Base-by-base conservation (phyloP, 1,140 invertebrate species). In the Procambarus clarkii region DNA sequence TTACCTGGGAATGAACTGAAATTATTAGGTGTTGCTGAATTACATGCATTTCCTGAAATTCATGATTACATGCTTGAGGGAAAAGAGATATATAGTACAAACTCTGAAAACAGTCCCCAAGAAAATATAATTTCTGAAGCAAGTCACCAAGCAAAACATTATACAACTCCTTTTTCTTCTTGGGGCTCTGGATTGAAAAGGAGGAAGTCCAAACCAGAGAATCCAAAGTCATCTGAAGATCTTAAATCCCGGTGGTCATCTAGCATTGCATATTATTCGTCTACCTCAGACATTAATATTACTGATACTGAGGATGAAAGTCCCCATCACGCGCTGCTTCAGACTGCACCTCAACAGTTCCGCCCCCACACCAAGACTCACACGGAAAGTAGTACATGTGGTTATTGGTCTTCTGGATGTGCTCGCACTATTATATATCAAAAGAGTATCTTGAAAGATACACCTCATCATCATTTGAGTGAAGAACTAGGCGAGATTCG, bases 241-340 rank as follows among this genome's bases (percentile, higher is more conserved):
- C 46, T 58, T 54, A 60, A 83, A 58, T 13, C 48, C 45, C 60
- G 11, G 3, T 82, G 78, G 64, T 58, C 64, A 34, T 50, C 18
- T 24, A 80, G 80, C 18, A 8, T 71, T 21, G 71, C 60, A 18
- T n/a, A 46, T 45, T 7, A 46, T 50, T 44, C 18, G 4, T 69
- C 50, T 34, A 9, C 15, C 18, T 64, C 44, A 69, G 58, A 78
- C 24, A 48, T 83, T 44, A 84, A 45, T 24, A 91, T 46, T 69
- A 85, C 8, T 60, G 44, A 85, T n/a, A 48, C 76, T 15, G 82
- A 80, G 21, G 89, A 86, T 64, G 82, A 91, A 46, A 78, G 81
- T 77, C 34, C 50, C 60, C 18, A 45, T 11, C 45, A 77, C 21
- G 15, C 46, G 45, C 69, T 50, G 21, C 58, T 13, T 81, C 24